Evolutionary conservation across 2,113 vertebrate species (phyloP).

Genomic region (Apteryx mantelli): DNA sequence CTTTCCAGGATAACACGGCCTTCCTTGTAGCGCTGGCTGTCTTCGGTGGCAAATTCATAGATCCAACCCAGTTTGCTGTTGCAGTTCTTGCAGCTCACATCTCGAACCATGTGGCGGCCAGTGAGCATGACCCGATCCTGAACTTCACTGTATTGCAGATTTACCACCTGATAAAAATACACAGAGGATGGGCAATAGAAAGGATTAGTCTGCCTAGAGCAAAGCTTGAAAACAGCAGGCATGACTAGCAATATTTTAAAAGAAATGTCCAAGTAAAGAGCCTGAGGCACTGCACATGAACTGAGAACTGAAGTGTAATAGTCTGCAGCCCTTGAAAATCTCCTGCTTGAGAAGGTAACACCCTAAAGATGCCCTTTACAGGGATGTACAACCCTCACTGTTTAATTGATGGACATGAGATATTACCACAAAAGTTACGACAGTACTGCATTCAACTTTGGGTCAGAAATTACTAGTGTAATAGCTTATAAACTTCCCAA

Average conservation of each 20-base stretch:
- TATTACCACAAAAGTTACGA: fast-evolving
- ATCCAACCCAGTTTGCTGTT: constrained; percentile 99
- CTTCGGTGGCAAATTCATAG: constrained; percentile 98
- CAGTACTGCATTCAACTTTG: not conserved
- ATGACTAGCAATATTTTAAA: not conserved
- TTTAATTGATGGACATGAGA: not conserved
- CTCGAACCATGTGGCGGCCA: constrained; percentile 97
- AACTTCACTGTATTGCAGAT: constrained; percentile 97
- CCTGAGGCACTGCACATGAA: not conserved
- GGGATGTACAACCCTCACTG: not conserved
- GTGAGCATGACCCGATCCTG: constrained; percentile 99
- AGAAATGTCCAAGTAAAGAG: not conserved
- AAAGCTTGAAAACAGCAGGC: not conserved
- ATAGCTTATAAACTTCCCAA: not conserved
- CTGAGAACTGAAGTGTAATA: not conserved
- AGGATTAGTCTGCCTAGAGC: not conserved
- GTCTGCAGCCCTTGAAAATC: not conserved
- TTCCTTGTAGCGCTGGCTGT: constrained; percentile 98
- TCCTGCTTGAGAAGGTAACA: not conserved
- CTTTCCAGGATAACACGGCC: constrained; percentile 97
- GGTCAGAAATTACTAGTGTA: not conserved
- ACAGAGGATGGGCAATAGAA: not conserved
- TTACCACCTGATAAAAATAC: constrained; percentile 87
- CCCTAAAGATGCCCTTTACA: not conserved
- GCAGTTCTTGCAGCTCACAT: constrained; percentile 99